A percentile compares a stretch with the other conserved stretches of the same genome.
Conservation (phyloP, 1,140 invertebrate genomes). For the Elysia chlorotica region DNA sequence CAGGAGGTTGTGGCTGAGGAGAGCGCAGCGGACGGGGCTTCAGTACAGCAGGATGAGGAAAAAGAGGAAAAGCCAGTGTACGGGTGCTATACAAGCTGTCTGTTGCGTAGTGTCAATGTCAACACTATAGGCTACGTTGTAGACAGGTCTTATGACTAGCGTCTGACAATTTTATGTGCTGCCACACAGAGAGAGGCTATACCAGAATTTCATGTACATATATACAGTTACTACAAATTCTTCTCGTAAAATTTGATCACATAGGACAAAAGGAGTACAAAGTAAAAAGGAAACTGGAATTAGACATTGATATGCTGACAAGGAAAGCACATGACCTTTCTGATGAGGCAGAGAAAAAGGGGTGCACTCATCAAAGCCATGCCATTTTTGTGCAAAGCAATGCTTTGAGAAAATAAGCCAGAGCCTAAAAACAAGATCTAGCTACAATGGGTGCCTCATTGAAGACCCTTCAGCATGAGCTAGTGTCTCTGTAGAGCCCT, state of each 20-base stretch:
- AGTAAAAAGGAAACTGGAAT: too few relatives aligned
- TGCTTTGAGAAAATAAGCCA: too few relatives aligned
- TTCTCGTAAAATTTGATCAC: too few relatives aligned
- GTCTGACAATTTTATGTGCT: background rate
- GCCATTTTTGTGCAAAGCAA: too few relatives aligned
- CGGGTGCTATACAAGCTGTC: background rate
- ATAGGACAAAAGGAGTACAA: too few relatives aligned
- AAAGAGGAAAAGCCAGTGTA: constrained; percentile 2
- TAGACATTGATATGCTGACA: too few relatives aligned
- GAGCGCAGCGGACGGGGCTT: background rate
- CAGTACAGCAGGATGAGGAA: background rate
- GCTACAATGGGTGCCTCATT: too few relatives aligned
- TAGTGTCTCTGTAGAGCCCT: background rate
- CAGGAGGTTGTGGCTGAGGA: background rate
- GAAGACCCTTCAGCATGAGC: background rate
- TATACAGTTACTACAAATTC: too few relatives aligned
- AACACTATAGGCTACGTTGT: background rate
- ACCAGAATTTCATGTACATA: background rate
- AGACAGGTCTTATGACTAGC: background rate
- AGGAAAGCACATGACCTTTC: too few relatives aligned
- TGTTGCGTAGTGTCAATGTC: background rate
- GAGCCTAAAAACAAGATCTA: too few relatives aligned
- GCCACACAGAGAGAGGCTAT: background rate
- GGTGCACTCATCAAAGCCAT: too few relatives aligned
- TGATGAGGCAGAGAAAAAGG: too few relatives aligned